Evolutionary conservation across 1,140 invertebrate genomes (phyloP), one percentile per base, ranked within the genome.

Genomic region (Steinernema feltiae): DNA sequence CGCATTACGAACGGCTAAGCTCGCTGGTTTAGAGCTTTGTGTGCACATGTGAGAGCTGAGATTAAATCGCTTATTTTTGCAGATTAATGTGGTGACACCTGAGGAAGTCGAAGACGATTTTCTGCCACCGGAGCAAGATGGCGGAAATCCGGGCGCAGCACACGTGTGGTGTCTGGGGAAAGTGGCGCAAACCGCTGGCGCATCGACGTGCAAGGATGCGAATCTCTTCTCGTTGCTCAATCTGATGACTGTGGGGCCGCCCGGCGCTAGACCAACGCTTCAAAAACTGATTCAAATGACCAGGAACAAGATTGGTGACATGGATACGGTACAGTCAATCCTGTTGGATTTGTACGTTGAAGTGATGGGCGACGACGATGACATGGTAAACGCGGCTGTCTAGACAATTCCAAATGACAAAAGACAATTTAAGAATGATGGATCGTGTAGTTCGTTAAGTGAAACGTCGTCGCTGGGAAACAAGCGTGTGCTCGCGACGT

Each of bases 371-470:
- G 53, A 63, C 24, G 53, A 63, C 24, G 53, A 63, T 27, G 53
- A 63, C 24, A 15, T 63, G 15, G 53, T 63, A 63, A 27, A 27
- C 53, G 53, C 12, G 53, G 24, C 53, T 63, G 53, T n/a, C 24
- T 63, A 21, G 24, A 63, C 53, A 27, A 15, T 27, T 63, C 15
- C 24, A 7, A 63, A 15, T 27, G 2, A n/a, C 7, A 3, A 63
- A 63, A 15, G 7, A 63, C 53, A 63, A 3, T n/a, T 63, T 63
- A 63, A 63, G 53, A 63, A 63, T 63, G 53, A 63, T 63, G 7
- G 53, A 63, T 63, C 53, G 53, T 63, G 53, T 21, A 63, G 53
- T 27, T 63, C 53, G 7, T 27, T 63, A 27, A 63, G 53, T 27
- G 53, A 63, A 27, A 63, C 53, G 53, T 63, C 53, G 24, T 63